Evolutionary conservation across 2,113 vertebrate species (phyloP).

Genomic region (Peromyscus polionotus): DNA sequence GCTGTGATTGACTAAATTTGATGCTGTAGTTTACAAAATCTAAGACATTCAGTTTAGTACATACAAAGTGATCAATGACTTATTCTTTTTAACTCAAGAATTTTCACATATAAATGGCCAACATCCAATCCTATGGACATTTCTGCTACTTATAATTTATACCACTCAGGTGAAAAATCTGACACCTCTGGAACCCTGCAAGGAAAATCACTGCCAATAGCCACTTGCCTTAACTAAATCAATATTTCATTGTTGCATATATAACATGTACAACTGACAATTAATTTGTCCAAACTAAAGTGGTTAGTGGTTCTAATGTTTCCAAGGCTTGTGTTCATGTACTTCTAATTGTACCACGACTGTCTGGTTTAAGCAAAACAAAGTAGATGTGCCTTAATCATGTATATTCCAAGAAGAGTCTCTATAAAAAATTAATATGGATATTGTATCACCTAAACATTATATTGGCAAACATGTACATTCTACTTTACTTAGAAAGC

Average conservation of each 20-base stretch:
- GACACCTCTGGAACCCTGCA: not conserved
- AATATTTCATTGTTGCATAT: not conserved
- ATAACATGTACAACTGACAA: not conserved
- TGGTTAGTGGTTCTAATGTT: not conserved
- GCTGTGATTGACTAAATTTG: not conserved
- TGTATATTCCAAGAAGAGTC: not conserved
- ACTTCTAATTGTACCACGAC: not conserved
- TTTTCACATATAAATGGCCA: not conserved
- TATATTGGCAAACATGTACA: not conserved
- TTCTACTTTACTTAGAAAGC: not conserved
- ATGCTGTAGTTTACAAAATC: not conserved
- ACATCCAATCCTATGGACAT: not conserved
- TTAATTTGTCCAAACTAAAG: not conserved
- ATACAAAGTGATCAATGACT: not conserved
- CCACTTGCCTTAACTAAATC: not conserved
- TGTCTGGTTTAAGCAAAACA: not conserved
- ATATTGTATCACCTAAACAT: not conserved
- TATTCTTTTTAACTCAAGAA: not conserved
- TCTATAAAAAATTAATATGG: too few relatives aligned
- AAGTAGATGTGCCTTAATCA: not conserved
- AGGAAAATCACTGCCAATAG: not conserved
- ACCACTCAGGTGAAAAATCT: too few relatives aligned
- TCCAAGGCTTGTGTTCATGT: not conserved
- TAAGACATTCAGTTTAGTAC: not conserved
- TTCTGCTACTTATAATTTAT: not conserved